Evolutionary conservation across 2,888 invertebrate species (phyloP).

Genomic region (Antitype chi): DNA sequence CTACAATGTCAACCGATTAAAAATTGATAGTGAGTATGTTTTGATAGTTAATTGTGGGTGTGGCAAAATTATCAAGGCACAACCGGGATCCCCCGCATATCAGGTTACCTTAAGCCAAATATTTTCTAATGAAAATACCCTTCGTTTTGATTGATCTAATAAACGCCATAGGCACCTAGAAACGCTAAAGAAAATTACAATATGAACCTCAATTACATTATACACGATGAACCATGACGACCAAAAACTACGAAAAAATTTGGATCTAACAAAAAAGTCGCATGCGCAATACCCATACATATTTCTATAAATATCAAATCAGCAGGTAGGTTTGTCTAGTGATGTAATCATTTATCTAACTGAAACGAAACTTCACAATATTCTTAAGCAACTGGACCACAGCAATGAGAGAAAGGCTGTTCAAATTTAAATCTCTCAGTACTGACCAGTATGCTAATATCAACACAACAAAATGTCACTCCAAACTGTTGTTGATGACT

Average conservation of each 20-base stretch:
- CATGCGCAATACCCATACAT: neutral
- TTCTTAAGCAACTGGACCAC: slow-evolving; percentile 49
- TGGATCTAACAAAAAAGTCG: neutral
- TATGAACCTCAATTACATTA: too few species aligned
- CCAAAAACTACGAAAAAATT: neutral
- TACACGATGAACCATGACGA: neutral
- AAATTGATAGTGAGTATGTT: slow-evolving; percentile 20
- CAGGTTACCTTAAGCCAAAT: neutral
- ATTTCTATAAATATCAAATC: neutral
- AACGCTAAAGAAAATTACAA: neutral
- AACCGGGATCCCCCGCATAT: slow-evolving; percentile 8
- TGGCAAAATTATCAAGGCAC: slow-evolving; percentile 2
- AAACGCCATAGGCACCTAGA: neutral
- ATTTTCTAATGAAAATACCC: neutral
- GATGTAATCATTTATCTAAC: neutral
- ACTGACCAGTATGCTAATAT: slow-evolving; percentile 88
- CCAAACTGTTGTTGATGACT: slow-evolving; percentile 85
- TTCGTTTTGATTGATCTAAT: neutral
- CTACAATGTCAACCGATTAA: slow-evolving; percentile 29
- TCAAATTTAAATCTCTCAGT: slow-evolving; percentile 80
- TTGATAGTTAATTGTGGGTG: slow-evolving; percentile 41
- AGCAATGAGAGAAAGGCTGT: slow-evolving; percentile 77
- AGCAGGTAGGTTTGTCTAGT: neutral
- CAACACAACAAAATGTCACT: slow-evolving; percentile 84
- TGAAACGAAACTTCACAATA: neutral